A percentile compares a stretch with the other conserved stretches of the same genome.
Evolutionary conservation across 23 tunicate genomes (phyloP).

Genomic region (Trididemnum miniatum): DNA sequence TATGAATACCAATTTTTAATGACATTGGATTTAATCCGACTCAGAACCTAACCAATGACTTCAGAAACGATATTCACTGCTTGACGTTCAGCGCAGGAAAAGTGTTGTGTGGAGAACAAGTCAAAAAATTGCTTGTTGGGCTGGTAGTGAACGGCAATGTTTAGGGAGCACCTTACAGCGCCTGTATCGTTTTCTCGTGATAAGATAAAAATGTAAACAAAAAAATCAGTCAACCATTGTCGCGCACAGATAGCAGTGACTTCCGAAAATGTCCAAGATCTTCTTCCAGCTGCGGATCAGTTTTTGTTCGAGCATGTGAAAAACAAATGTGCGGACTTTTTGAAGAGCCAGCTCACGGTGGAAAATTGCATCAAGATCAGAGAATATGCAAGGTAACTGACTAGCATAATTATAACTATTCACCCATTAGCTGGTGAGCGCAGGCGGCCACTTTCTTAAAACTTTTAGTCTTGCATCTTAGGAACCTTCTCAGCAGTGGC

Average conservation of each 20-base stretch:
- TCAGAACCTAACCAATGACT: background rate
- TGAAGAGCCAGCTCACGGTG: conserved; percentile 52
- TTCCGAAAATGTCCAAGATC: conserved; percentile 67
- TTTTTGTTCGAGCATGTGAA: conserved; percentile 69
- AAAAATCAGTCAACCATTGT: background rate
- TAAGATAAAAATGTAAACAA: background rate
- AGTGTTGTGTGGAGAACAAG: no score
- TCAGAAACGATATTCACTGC: background rate
- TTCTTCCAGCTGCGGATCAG: conserved; percentile 91
- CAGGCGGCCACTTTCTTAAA: no score
- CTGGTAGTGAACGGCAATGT: no score
- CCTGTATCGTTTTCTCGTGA: background rate
- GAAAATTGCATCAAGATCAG: conserved; percentile 75
- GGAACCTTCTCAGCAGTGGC: background rate
- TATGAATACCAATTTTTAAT: no score
- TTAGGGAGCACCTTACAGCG: background rate
- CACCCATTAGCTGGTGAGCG: background rate
- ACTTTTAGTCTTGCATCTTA: no score
- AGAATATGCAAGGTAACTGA: conserved; percentile 75
- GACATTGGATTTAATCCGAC: background rate
- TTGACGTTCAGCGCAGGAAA: background rate
- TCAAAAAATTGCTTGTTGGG: no score
- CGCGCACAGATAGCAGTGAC: conserved; percentile 63
- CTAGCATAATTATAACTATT: background rate
- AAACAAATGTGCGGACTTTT: conserved; percentile 72